Conservation (phyloP, 2,888 invertebrate species). For the Linyphia triangularis region DNA sequence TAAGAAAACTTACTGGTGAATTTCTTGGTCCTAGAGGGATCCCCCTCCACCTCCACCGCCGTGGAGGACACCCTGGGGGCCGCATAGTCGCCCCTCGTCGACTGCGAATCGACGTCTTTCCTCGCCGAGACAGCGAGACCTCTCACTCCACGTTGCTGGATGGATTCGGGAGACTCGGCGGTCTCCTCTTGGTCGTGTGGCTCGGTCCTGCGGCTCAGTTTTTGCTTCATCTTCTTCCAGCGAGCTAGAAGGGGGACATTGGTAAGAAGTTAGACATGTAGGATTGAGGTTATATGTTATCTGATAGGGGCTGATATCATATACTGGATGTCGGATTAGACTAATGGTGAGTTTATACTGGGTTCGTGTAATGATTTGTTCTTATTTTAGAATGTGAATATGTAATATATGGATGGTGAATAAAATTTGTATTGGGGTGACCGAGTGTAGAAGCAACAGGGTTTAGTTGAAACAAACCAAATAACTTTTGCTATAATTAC, state of each 20-base stretch:
- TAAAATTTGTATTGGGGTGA: too few relatives aligned
- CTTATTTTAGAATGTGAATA: too few relatives aligned
- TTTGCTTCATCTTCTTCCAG: conserved; percentile 62
- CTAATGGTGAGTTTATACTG: too few relatives aligned
- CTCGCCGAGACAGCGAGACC: not conserved
- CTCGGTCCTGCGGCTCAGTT: conserved; percentile 13
- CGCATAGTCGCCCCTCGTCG: conserved; percentile 72
- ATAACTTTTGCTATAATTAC: too few relatives aligned
- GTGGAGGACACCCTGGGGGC: conserved; percentile 32
- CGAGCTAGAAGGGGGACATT: conserved; percentile 50
- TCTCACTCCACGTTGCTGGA: conserved; percentile 31
- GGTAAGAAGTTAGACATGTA: too few relatives aligned
- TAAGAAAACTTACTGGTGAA: conserved; percentile 51
- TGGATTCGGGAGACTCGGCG: conserved; percentile 57
- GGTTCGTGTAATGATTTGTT: too few relatives aligned
- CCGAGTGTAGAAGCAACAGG: too few relatives aligned
- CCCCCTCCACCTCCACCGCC: not conserved
- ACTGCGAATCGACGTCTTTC: conserved; percentile 64
- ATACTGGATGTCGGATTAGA: too few relatives aligned
- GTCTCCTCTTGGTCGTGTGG: conserved; percentile 53
- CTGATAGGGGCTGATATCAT: too few relatives aligned
- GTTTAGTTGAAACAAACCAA: too few relatives aligned
- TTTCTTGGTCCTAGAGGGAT: conserved; percentile 34
- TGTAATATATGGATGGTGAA: too few relatives aligned
- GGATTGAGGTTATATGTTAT: too few relatives aligned